phyloP scores from a whole-genome alignment of 2,113 vertebrate genomes.

The Turnix velox region DNA sequence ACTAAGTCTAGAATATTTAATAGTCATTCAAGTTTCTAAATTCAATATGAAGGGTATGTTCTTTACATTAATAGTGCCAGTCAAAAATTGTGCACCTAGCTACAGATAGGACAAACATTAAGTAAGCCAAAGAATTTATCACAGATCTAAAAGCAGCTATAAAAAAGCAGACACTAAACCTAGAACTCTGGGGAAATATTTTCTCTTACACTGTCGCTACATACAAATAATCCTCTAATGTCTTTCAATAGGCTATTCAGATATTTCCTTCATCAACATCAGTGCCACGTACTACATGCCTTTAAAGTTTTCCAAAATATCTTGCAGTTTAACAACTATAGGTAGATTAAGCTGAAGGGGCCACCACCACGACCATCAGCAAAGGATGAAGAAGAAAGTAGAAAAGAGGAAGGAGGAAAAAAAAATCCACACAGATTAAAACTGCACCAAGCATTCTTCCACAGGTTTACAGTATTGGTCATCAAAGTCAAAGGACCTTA shows the following conservation, averaged over 20 bases:
- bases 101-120: constrained; percentile 12
- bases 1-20: constrained; percentile 41
- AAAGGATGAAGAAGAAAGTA: neutral
- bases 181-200: constrained; percentile 24
- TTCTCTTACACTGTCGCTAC: neutral
- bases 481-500: neutral
- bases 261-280: neutral
- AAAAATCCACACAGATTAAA: neutral
- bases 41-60: constrained; percentile 56
- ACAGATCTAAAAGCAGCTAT: constrained; percentile 53
- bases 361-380: neutral
- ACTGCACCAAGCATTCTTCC: neutral
- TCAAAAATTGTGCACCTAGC: constrained; percentile 55
- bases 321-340: constrained; percentile 15
- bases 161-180: constrained; percentile 39
- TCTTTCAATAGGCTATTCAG: neutral
- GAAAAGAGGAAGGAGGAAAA: neutral
- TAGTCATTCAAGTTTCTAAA: constrained; percentile 61
- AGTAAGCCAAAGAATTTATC: constrained; percentile 53
- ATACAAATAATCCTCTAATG: neutral
- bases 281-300: neutral
- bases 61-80: neutral
- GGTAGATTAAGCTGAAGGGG: neutral
- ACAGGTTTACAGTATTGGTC: neutral
- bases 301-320: neutral